Percentiles rank a stretch among this genome's conserved stretches.
phyloP scores from a whole-genome alignment of 2,797 vertebrate genomes.

The Sebastes hubbsi region DNA sequence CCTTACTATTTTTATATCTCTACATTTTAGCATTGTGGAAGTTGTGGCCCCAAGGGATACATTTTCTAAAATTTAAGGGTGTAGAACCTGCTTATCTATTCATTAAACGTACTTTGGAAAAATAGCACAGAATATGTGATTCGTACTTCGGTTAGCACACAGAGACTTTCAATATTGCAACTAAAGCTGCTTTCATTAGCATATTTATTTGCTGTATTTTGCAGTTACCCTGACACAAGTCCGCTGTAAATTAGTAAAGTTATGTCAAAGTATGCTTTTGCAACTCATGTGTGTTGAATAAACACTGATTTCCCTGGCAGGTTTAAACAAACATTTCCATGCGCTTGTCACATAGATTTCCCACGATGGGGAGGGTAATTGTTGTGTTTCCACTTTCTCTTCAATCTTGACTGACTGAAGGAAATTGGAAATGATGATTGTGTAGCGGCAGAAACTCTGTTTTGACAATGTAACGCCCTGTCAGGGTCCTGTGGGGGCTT shows the following conservation, averaged over 20 bases:
- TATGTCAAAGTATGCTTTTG: conserved; percentile 28
- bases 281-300: conserved; percentile 60
- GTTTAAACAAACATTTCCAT: conserved; percentile 69
- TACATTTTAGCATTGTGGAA: neutral
- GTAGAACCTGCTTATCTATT: neutral
- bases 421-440: conserved; percentile 69
- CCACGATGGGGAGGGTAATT: conserved; percentile 44
- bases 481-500: conserved; percentile 28
- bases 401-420: conserved; percentile 58
- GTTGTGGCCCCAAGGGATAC: neutral
- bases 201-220: conserved; percentile 24
- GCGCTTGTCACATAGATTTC: conserved; percentile 62
- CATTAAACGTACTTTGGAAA: neutral
- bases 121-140: neutral
- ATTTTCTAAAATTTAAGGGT: neutral
- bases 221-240: neutral
- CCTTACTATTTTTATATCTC: conserved; percentile 46
- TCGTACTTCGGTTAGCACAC: neutral
- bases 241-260: neutral
- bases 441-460: conserved; percentile 49
- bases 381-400: conserved; percentile 65
- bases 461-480: conserved; percentile 54
- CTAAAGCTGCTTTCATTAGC: neutral
- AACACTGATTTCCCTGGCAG: conserved; percentile 53
- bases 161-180: neutral